Evolutionary conservation across 2,113 vertebrate genomes (phyloP), one percentile per base, ranked within the genome.

Genomic region (Gymnobelideus leadbeateri): DNA sequence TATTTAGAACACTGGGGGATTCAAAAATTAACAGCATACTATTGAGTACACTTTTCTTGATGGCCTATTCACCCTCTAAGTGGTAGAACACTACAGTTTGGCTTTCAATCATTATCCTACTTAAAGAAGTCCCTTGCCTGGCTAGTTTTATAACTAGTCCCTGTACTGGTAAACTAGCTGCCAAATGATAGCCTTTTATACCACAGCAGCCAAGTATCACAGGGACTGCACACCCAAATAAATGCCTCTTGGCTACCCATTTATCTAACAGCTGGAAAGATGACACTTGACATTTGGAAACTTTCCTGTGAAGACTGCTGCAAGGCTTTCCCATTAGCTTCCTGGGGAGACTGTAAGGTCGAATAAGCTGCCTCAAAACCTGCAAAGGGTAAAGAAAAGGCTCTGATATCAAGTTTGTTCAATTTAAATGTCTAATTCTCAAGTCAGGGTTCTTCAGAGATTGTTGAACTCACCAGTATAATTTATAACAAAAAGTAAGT

Each of bases 221-320:
- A 98, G 98, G 98, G 98, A 96, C 97, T 97, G 95, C 95, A 98
- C 98, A 98, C 98, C 98, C 98, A 98, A 98, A 98, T 97, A 98
- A 98, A 98, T 98, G 98, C 98, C 99, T 98, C 95, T 96, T 98
- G 98, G 99, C 98, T 98, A 98, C 96, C 98, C 98, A 99, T 99
- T 98, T 98, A 98, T 98, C 98, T 99, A 99, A 98, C 98, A 99
- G 99, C 99, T 98, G 98, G 98, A 98, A 98, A 98, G 98, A 98
- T 98, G 98, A 98, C 98, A 98, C 98, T 97, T 99, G 98, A 98
- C 99, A 99, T 98, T 98, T 99, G 98, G 98, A 98, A 98, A 98
- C 98, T 97, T 98, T 98, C 97, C 98, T 97, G 98, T 97, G 98
- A 98, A 98, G 98, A 98, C 97, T 98, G 98, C 98, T 98, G 98